These are phyloP conservation scores for Spinibarbus caldwelli DNA, from an alignment of 2,797 vertebrate species.

Conservation along the genomic window DNA sequence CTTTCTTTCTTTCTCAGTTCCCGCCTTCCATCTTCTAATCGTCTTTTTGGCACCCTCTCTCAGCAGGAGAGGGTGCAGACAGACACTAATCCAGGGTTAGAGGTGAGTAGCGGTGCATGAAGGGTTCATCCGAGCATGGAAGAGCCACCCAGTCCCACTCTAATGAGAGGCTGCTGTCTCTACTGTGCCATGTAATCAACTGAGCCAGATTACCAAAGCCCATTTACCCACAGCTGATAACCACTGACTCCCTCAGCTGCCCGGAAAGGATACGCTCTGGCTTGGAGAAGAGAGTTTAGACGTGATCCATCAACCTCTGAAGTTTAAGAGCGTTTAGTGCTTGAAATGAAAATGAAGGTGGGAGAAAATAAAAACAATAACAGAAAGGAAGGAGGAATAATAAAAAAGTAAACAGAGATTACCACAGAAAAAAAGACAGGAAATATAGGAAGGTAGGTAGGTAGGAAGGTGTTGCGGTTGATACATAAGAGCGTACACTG, in stretches of 20 bases:
- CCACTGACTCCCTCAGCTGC: slow-evolving; percentile 30
- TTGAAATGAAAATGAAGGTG: slow-evolving; percentile 31
- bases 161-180: slow-evolving; percentile 56
- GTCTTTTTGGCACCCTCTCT: slow-evolving; percentile 30
- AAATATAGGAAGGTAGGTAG: neutral
- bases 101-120: slow-evolving; percentile 44
- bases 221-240: slow-evolving; percentile 55
- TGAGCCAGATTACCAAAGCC: slow-evolving; percentile 58
- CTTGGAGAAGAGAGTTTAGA: slow-evolving; percentile 37
- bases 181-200: slow-evolving; percentile 59
- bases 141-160: slow-evolving; percentile 42
- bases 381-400: slow-evolving; percentile 5
- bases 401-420: slow-evolving; percentile 26
- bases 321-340: slow-evolving; percentile 15
- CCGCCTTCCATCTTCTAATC: slow-evolving; percentile 2
- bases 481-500: too few species aligned
- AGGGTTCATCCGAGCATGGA: slow-evolving; percentile 47
- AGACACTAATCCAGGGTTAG: slow-evolving; percentile 49
- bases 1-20: neutral
- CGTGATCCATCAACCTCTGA: slow-evolving; percentile 34
- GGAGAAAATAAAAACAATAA: neutral
- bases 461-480: too few species aligned
- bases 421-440: neutral
- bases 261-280: slow-evolving; percentile 4
- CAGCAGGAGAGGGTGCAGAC: slow-evolving; percentile 45